A percentile compares a stretch with the other conserved stretches of the same genome.
These are phyloP conservation scores for Papilio elwesi DNA, from an alignment of 2,888 invertebrate genomes.

Conservation along the genomic window DNA sequence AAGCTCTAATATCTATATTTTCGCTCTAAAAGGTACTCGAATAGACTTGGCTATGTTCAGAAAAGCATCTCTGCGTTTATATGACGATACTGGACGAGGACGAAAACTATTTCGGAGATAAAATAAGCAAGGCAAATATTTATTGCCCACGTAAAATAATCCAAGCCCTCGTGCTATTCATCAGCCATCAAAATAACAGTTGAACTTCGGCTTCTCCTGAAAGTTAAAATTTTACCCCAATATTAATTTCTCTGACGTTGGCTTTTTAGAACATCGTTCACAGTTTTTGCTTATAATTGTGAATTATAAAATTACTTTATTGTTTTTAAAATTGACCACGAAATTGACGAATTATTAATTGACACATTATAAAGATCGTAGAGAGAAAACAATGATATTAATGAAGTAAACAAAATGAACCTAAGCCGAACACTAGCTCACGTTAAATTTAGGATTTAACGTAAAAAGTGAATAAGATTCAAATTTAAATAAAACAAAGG, in stretches of 20 bases:
- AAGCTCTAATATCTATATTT: constrained; percentile 4
- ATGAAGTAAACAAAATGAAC: constrained; percentile 25
- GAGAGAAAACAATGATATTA: background rate
- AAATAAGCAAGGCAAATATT: background rate
- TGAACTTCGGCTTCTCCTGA: background rate
- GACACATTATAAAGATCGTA: too few relatives aligned
- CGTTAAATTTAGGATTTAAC: constrained; percentile 59
- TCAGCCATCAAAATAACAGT: background rate
- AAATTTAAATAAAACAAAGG: constrained; percentile 58
- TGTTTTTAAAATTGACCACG: too few relatives aligned
- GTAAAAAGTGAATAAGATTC: constrained; percentile 50
- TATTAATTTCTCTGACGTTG: too few relatives aligned
- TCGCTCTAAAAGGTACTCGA: background rate
- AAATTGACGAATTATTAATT: too few relatives aligned
- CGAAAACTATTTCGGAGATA: background rate
- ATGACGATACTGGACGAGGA: background rate
- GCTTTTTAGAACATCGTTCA: too few relatives aligned
- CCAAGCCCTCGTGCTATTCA: background rate
- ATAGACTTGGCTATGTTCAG: constrained; percentile 3
- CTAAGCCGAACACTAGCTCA: constrained; percentile 47
- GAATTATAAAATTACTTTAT: too few relatives aligned
- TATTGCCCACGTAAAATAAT: background rate
- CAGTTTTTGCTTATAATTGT: too few relatives aligned
- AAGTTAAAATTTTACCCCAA: too few relatives aligned
- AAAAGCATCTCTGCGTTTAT: too few relatives aligned